These are phyloP conservation scores for Pempheris klunzingeri DNA, from an alignment of 2,797 vertebrate genomes.

Conservation along the genomic window DNA sequence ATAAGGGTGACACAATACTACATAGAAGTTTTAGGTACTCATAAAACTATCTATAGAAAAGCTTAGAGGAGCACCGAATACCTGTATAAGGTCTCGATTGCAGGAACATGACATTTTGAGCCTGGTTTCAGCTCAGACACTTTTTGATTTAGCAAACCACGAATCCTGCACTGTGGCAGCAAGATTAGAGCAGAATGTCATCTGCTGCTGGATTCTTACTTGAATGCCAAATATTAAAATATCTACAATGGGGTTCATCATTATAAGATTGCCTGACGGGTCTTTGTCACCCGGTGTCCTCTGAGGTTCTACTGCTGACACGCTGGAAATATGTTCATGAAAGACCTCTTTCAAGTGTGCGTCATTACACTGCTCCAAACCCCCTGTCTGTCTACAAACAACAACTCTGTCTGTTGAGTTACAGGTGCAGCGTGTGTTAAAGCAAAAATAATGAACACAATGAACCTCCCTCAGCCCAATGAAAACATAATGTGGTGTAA, in stretches of 20 bases:
- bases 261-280: constrained; percentile 63
- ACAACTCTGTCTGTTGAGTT: constrained; percentile 30
- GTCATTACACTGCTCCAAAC: constrained; percentile 27
- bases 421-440: constrained; percentile 46
- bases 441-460: constrained; percentile 61
- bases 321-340: constrained; percentile 53
- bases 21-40: constrained; percentile 22
- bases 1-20: background rate
- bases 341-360: constrained; percentile 44
- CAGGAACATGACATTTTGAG: constrained; percentile 75
- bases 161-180: constrained; percentile 53
- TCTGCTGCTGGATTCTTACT: constrained; percentile 62
- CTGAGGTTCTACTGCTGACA: constrained; percentile 57
- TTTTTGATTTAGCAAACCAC: constrained; percentile 73
- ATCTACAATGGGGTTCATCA: constrained; percentile 67
- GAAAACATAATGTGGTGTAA: constrained; percentile 66
- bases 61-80: constrained; percentile 36
- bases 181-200: constrained; percentile 76
- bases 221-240: constrained; percentile 77
- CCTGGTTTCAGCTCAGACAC: constrained; percentile 62
- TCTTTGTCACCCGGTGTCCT: constrained; percentile 59
- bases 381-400: constrained; percentile 34
- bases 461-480: constrained; percentile 44
- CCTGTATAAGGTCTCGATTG: constrained; percentile 58
- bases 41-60: constrained; percentile 40